Evolutionary conservation across 2,888 invertebrate genomes (phyloP).

Genomic region (Cantharis nigra): DNA sequence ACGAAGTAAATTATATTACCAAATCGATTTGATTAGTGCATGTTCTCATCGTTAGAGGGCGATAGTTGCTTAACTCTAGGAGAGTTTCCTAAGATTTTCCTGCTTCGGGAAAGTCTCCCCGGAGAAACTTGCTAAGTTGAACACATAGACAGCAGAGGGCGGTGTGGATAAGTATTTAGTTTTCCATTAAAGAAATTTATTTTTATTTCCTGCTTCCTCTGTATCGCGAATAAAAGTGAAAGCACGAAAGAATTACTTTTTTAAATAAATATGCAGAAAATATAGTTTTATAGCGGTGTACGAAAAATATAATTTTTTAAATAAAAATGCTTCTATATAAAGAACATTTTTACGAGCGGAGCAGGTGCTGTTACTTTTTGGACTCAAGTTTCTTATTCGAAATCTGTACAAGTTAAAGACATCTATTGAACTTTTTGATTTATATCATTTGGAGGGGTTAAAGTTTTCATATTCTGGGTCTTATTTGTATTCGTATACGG

Average conservation of each 20-base stretch:
- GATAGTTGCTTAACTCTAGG: neutral
- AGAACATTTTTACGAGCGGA: slow-evolving; percentile 27
- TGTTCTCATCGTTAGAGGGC: neutral
- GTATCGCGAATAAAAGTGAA: neutral
- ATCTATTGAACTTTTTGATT: slow-evolving; percentile 14
- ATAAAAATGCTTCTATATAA: neutral
- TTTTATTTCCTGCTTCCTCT: neutral
- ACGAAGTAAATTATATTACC: neutral
- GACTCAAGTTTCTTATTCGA: slow-evolving; percentile 1
- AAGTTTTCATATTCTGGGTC: neutral
- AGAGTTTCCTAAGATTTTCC: neutral
- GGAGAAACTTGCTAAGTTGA: neutral
- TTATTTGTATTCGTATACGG: slow-evolving; percentile 7
- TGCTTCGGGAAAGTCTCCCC: neutral
- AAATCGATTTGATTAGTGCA: neutral
- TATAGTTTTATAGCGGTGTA: neutral
- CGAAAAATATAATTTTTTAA: neutral
- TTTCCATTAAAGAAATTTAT: neutral
- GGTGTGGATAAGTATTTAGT: neutral
- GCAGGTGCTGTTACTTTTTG: slow-evolving; percentile 24
- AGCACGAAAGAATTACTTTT: neutral
- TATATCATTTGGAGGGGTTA: slow-evolving; percentile 4
- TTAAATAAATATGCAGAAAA: neutral
- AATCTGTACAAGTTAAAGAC: slow-evolving; percentile 8
- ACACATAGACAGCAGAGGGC: neutral